phyloP scores from a whole-genome alignment of 2,113 vertebrate genomes.

The Propithecus coquereli region DNA sequence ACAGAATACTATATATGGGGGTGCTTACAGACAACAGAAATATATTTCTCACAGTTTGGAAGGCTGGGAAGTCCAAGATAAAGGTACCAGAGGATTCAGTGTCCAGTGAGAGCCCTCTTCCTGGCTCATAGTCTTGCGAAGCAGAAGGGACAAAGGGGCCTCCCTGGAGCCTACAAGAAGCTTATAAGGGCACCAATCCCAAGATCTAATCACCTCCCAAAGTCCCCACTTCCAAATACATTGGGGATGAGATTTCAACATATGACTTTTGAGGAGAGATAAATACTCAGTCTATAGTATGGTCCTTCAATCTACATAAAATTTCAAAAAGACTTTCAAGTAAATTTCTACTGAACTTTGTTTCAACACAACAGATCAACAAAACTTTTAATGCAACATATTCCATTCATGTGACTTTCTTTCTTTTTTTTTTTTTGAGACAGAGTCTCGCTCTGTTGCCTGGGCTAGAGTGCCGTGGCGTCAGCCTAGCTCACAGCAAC shows the following conservation, averaged over 20 bases:
- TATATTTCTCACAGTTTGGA: neutral
- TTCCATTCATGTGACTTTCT: neutral
- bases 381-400: slow-evolving; percentile 24
- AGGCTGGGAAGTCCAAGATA: neutral
- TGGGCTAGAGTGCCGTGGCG: too few relatives aligned
- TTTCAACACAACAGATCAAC: neutral
- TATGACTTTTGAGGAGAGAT: neutral
- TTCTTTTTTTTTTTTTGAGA: too few relatives aligned
- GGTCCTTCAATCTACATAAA: neutral
- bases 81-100: neutral
- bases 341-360: slow-evolving; percentile 38
- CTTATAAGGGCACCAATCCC: neutral
- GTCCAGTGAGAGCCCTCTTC: neutral
- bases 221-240: neutral
- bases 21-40: neutral
- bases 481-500: too few relatives aligned
- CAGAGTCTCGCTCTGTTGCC: too few relatives aligned
- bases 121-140: neutral
- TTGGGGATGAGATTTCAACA: neutral
- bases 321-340: neutral
- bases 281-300: neutral
- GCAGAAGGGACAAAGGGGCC: rapidly evolving
- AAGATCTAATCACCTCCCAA: neutral
- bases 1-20: neutral
- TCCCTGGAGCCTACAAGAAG: neutral